Base-by-base conservation (phyloP, 2,797 vertebrate species). In the Buceros bicornis region DNA sequence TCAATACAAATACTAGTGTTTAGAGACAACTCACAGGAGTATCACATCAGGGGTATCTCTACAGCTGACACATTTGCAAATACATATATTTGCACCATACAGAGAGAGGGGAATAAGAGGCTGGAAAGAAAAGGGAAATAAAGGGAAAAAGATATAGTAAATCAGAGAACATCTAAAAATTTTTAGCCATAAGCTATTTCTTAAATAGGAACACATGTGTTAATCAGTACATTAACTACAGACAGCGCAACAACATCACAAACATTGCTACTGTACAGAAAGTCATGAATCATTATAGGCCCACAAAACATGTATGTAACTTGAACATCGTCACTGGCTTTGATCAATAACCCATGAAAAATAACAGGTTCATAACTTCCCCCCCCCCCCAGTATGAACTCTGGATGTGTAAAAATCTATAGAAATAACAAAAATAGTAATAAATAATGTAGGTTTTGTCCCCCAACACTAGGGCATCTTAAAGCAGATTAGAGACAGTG, bases 221-320 rank as follows among this genome's bases (percentile, higher is more conserved):
- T 96, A 94, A 92, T 93, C 95, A 97, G 92, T 91, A 86, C 79
- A 92, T 93, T 92, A 96, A 90, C 60, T 93, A 65, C 77, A 93
- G 91, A 92, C 69, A 87, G 28, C 18, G 11, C 54, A 87, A 72
- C 70, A 95, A 64, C 50, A 65, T 74, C 71, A 92, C 37, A 69
- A 92, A 47, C 76, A 42, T 8, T 74, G 76, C 82, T 69, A 42
- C 61, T 51, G 50, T 43, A 43, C 15, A 40, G 69, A 77, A 90
- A 96, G 69, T 31, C 72, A 62, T 91, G 91, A 88, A 88, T 92
- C 83, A 89, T 87, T 85, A 60, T 13, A 76, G 57, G 37, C 40
- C 57, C 45, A 74, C 50, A 66, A 81, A 93, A 61, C 13, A 54
- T 69, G 82, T 81, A 37, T 87, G 31, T 25, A 87, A 77, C 48